A percentile compares a stretch with the other conserved stretches of the same genome.
These are phyloP conservation scores for Cettia cetti DNA, from an alignment of 2,113 vertebrate genomes.

Conservation along the genomic window DNA sequence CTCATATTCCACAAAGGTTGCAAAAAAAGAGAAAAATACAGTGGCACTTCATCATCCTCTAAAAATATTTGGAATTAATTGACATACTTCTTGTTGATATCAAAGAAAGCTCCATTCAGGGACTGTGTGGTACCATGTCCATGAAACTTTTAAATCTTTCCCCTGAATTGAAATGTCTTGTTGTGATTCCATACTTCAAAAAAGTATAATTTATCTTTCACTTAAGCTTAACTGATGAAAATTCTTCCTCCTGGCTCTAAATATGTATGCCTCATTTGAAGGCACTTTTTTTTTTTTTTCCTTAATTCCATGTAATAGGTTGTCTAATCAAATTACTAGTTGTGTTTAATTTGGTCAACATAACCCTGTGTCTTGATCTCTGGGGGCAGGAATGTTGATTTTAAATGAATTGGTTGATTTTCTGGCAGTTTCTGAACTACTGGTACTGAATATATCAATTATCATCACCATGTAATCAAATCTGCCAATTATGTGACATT, in stretches of 20 bases:
- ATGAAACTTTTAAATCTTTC: neutral
- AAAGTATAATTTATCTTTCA: neutral
- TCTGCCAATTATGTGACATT: neutral
- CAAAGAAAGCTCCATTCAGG: neutral
- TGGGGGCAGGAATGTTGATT: neutral
- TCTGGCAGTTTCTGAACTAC: neutral
- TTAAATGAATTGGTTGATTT: slow-evolving; percentile 1
- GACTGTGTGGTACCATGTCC: neutral
- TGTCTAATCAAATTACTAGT: neutral
- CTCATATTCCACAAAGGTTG: neutral
- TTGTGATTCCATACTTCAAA: neutral
- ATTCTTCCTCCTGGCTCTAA: neutral
- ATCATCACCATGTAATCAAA: neutral
- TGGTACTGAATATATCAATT: neutral
- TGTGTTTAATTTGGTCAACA: neutral
- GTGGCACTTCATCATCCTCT: neutral
- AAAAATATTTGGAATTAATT: neutral
- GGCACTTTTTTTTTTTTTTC: neutral
- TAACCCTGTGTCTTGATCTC: neutral
- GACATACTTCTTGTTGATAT: neutral
- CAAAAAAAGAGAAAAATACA: neutral
- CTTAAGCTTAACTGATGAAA: neutral
- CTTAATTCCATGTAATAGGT: neutral
- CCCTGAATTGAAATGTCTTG: neutral
- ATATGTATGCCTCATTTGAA: neutral